phyloP scores from a whole-genome alignment of 37 sponge, comb jelly and placozoan genomes.

The Beroe forskalii region DNA sequence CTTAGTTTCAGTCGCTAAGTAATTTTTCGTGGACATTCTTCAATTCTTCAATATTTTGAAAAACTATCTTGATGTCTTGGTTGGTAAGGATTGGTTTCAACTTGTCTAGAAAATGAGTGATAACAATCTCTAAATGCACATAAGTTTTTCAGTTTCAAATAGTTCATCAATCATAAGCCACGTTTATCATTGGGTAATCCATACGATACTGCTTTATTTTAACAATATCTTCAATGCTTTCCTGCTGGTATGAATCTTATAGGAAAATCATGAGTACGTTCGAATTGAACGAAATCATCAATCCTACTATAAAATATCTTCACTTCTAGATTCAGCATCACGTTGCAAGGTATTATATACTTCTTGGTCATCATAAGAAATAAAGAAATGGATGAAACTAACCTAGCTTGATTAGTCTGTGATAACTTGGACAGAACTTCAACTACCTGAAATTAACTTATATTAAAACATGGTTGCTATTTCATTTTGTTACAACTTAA shows the following conservation, averaged over 20 bases:
- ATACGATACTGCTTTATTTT: conserved; percentile 58
- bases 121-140: conserved; percentile 42
- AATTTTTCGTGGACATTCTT: conserved; percentile 38
- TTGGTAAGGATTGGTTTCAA: background rate
- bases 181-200: conserved; percentile 50
- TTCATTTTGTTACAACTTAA: too few relatives aligned
- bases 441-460: conserved; percentile 44
- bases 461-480: too few relatives aligned
- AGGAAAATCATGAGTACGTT: conserved; percentile 5
- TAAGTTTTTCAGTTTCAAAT: conserved; percentile 60
- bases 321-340: conserved; percentile 46
- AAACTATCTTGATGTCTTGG: conserved; percentile 12
- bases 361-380: conserved; percentile 4
- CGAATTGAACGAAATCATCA: conserved; percentile 17
- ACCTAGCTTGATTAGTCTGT: conserved; percentile 6
- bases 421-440: conserved; percentile 31
- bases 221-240: conserved; percentile 53
- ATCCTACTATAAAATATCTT: conserved; percentile 53
- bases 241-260: conserved; percentile 26
- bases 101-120: conserved; percentile 40
- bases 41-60: conserved; percentile 56
- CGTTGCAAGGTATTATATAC: background rate
- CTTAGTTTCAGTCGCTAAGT: conserved; percentile 3
- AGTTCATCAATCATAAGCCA: conserved; percentile 50
- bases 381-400: background rate